Conservation (phyloP, 92 coral and sea anemone species). For the Epizoanthus scotinus region DNA sequence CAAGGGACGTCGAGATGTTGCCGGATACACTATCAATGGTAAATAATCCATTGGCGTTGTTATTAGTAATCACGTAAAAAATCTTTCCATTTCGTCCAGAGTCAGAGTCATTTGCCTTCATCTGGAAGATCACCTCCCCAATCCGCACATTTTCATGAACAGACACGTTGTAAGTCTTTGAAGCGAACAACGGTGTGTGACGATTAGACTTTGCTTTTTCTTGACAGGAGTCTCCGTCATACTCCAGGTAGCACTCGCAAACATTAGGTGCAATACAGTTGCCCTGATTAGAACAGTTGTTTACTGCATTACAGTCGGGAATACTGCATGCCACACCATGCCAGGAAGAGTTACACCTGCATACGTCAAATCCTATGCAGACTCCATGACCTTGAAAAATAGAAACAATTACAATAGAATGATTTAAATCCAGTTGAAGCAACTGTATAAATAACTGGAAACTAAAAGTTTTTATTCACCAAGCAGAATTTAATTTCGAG, state of each 20-base stretch:
- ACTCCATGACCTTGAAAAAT: conserved; percentile 58
- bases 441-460: too few species aligned
- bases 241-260: conserved; percentile 70
- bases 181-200: conserved; percentile 56
- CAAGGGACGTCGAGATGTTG: conserved; percentile 37
- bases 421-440: not conserved
- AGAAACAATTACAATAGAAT: not conserved
- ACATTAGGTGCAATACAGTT: conserved; percentile 61
- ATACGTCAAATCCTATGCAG: conserved; percentile 61
- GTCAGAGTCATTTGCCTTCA: conserved; percentile 71
- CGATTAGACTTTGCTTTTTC: conserved; percentile 51
- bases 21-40: conserved; percentile 64
- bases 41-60: conserved; percentile 37
- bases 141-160: conserved; percentile 55
- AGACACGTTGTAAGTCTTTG: conserved; percentile 54
- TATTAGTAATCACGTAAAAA: conserved; percentile 34
- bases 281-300: conserved; percentile 71
- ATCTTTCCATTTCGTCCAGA: conserved; percentile 68
- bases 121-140: conserved; percentile 50
- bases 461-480: too few species aligned
- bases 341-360: conserved; percentile 62
- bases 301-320: conserved; percentile 60
- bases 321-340: conserved; percentile 69
- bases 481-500: too few species aligned
- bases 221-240: conserved; percentile 68